phyloP scores from a whole-genome alignment of 2,113 vertebrate species.

The Urocynchramus pylzowi region DNA sequence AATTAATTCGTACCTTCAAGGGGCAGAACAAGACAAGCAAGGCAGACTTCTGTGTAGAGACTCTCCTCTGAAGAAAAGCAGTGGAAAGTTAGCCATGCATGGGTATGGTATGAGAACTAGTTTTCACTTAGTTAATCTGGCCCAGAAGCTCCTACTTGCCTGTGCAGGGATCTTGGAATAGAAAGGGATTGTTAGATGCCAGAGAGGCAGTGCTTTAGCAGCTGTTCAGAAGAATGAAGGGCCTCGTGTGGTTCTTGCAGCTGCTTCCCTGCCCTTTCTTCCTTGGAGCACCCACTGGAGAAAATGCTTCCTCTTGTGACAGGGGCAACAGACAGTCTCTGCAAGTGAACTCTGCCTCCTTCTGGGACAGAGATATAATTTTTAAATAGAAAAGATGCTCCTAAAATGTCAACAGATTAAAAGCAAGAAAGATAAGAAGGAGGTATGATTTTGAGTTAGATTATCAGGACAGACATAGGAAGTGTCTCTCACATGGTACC shows the following conservation, averaged over 20 bases:
- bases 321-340: not conserved
- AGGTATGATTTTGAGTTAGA: not conserved
- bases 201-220: not conserved
- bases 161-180: not conserved
- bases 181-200: not conserved
- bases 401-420: not conserved
- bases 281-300: not conserved
- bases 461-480: not conserved
- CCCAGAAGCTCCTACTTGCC: not conserved
- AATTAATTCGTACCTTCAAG: not conserved
- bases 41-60: not conserved
- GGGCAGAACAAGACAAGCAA: not conserved
- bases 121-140: not conserved
- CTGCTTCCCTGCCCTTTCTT: not conserved
- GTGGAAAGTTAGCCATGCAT: not conserved
- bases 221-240: not conserved
- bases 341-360: not conserved
- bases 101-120: not conserved
- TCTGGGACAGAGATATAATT: not conserved
- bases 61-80: not conserved
- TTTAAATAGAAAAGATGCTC: not conserved
- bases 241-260: not conserved
- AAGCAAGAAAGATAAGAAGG: not conserved
- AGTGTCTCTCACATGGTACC: not conserved
- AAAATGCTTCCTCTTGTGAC: not conserved